phyloP scores from a whole-genome alignment of 2,888 invertebrate species.

The Hedya salicella region DNA sequence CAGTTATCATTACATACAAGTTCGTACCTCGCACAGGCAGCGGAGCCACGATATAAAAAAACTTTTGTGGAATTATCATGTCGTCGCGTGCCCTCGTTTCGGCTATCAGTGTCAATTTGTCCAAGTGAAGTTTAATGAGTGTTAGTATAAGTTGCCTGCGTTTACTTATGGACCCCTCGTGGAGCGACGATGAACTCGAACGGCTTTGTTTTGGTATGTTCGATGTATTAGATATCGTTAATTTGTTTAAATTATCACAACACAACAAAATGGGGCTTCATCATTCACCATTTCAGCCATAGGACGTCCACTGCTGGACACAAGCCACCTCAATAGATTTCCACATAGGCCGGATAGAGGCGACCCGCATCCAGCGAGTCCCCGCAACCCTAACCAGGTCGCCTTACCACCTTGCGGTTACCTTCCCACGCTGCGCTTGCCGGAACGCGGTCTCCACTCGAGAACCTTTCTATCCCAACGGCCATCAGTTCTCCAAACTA shows the following conservation, averaged over 20 bases:
- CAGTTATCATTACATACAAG: constrained; percentile 46
- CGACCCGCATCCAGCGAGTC: no score
- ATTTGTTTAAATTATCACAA: background rate
- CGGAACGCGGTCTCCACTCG: no score
- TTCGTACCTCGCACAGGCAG: constrained; percentile 42
- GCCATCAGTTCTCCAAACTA: no score
- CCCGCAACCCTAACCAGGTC: no score
- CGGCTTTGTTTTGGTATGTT: constrained; percentile 45
- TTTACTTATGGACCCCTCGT: constrained; percentile 22
- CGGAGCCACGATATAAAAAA: constrained; percentile 44
- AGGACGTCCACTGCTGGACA: no score
- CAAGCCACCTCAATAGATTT: no score
- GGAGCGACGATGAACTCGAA: constrained; percentile 46
- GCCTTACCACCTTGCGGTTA: no score
- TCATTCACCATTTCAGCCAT: no score
- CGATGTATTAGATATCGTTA: background rate
- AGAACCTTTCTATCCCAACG: no score
- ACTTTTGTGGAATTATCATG: constrained; percentile 59
- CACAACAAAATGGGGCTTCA: no score
- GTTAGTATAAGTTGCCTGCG: constrained; percentile 46
- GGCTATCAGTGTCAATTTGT: constrained; percentile 61
- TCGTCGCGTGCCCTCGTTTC: constrained; percentile 58
- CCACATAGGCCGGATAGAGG: no score
- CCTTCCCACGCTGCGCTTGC: no score
- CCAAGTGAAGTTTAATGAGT: constrained; percentile 56